Evolutionary conservation across 2,113 vertebrate species (phyloP), one percentile per base, ranked within the genome.

Genomic region (Bucco capensis): DNA sequence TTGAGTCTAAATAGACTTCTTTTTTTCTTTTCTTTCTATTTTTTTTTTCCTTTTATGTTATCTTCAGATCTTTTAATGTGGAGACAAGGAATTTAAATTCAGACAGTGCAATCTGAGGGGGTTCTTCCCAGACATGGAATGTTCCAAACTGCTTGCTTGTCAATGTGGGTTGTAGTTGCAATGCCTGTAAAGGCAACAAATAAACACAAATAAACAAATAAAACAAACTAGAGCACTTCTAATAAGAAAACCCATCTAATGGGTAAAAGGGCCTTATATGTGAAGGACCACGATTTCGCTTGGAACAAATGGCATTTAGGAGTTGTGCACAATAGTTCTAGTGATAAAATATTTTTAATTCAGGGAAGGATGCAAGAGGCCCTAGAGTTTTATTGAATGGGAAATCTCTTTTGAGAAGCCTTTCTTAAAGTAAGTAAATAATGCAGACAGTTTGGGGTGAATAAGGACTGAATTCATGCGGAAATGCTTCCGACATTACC

Each of bases 401-500:
- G 42, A 67, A 81, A 28, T 64, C 19, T 58, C 65, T 90, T 88
- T 75, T 74, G 60, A 96, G 61, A 74, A 86, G 33, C 30, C n/a
- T 67, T 67, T 78, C 16, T 67, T 83, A 25, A 88, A 83, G 19
- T 62, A 65, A 91, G 35, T 74, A 82, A 84, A 19, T 44, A 84
- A 73, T 18, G 14, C 57, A 82, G 62, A 46, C 14, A 62, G 9
- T 74, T 28, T 91, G 42, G 51, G 49, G 51, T 77, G 79, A 89
- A 90, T 77, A 95, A 92, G 56, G 85, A 35, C 79, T 74, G 72
- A 83, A 94, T 96, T 95, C n/a, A 94, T 51, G 27, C 4, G 9
- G 60, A 86, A 88, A 92, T 79, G 75, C 47, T 91, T 86, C 82
- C 13, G 5, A n/a, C 51, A 31, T 92, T 78, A 80, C 75, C 51